Evolutionary conservation across 2,888 invertebrate genomes (phyloP).

Genomic region (Peribatodes rhomboidaria): DNA sequence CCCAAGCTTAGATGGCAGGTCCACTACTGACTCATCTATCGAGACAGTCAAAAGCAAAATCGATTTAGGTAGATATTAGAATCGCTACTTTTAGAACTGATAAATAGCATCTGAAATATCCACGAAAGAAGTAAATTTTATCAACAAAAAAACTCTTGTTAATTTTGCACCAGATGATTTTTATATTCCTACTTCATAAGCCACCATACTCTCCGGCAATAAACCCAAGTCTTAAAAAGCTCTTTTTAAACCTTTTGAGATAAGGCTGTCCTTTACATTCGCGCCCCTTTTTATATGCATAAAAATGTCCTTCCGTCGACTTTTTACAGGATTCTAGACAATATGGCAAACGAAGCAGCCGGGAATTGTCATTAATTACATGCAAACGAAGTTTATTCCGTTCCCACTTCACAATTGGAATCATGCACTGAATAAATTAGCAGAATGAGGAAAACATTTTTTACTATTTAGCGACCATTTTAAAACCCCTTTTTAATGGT

Average conservation of each 20-base stretch:
- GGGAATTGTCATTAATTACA: slow-evolving; percentile 72
- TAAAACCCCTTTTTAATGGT: slow-evolving; percentile 4
- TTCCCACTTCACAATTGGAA: slow-evolving; percentile 71
- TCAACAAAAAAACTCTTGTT: slow-evolving; percentile 23
- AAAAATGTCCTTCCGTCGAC: slow-evolving; percentile 34
- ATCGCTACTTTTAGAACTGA: background rate
- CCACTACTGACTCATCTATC: too few species aligned
- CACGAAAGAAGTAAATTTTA: background rate
- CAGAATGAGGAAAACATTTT: slow-evolving; percentile 28
- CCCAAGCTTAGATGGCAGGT: too few species aligned
- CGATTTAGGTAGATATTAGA: too few species aligned
- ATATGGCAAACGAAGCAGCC: slow-evolving; percentile 65
- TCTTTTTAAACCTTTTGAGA: slow-evolving; percentile 43
- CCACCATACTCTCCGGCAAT: slow-evolving; percentile 46
- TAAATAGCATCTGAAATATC: background rate
- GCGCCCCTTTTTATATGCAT: slow-evolving; percentile 28
- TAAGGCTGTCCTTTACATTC: slow-evolving; percentile 37
- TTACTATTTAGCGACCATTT: slow-evolving; percentile 39
- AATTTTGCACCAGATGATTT: slow-evolving; percentile 39
- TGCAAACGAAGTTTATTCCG: slow-evolving; percentile 76
- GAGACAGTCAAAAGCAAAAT: too few species aligned
- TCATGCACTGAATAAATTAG: slow-evolving; percentile 76
- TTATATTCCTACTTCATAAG: slow-evolving; percentile 47
- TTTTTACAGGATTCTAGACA: slow-evolving; percentile 52
- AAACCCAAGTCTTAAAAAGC: slow-evolving; percentile 46